These are phyloP conservation scores for Branchinecta lynchi DNA, from an alignment of 1,140 invertebrate species.

Conservation along the genomic window DNA sequence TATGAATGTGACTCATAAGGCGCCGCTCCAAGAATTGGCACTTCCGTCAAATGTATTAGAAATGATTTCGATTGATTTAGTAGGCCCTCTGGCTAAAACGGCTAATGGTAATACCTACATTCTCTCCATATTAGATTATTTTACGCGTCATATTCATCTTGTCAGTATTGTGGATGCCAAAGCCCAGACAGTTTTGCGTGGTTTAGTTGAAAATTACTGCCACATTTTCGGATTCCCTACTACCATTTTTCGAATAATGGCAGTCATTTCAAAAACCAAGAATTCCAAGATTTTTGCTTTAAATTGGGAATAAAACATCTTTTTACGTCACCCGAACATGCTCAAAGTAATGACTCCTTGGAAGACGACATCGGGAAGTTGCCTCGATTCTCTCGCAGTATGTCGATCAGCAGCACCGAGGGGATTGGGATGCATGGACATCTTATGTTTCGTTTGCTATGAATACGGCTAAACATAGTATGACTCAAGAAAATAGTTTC, in stretches of 20 bases:
- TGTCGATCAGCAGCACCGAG: slow-evolving; percentile 8
- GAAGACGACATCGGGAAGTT: slow-evolving; percentile 5
- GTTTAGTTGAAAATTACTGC: slow-evolving; percentile 7
- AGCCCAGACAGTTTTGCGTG: slow-evolving; percentile 5
- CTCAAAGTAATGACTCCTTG: slow-evolving; percentile 1
- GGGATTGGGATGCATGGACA: slow-evolving; percentile 1
- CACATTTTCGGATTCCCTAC: slow-evolving; percentile 6
- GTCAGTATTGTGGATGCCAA: slow-evolving; percentile 9
- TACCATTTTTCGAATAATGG: slow-evolving; percentile 2
- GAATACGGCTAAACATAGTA: slow-evolving; percentile 6
- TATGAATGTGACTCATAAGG: slow-evolving; percentile 6
- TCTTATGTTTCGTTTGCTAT: slow-evolving; percentile 9
- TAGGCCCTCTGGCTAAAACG: neutral
- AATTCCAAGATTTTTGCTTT: slow-evolving; percentile 7
- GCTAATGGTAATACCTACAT: slow-evolving; percentile 10
- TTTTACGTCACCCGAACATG: slow-evolving; percentile 1
- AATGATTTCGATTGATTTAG: slow-evolving; percentile 7
- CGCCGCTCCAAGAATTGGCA: slow-evolving; percentile 1
- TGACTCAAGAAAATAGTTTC: slow-evolving; percentile 9
- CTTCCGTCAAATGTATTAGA: slow-evolving; percentile 6
- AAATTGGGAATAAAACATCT: slow-evolving; percentile 6
- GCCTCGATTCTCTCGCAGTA: slow-evolving; percentile 8
- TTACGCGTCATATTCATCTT: slow-evolving; percentile 9
- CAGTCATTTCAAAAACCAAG: slow-evolving; percentile 9
- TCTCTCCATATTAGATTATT: slow-evolving; percentile 10